Percentiles rank a stretch among this genome's conserved stretches.
Conservation (phyloP, 2,888 invertebrate genomes). For the Latheticus oryzae region DNA sequence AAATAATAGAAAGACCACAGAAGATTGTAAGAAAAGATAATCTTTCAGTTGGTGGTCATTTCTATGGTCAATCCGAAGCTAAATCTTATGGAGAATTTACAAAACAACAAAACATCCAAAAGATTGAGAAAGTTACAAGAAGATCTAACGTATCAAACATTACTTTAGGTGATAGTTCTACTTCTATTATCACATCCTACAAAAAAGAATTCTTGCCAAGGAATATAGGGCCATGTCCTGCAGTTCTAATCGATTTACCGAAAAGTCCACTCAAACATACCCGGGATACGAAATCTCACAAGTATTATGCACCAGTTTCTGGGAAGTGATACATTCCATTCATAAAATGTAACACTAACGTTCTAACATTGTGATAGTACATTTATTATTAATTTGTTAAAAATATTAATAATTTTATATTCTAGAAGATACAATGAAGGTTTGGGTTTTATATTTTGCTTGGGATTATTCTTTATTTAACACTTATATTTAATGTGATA, state of each 20-base stretch:
- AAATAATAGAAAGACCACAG: slow-evolving; percentile 72
- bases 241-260: slow-evolving; percentile 79
- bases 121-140: slow-evolving; percentile 71
- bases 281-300: slow-evolving; percentile 85
- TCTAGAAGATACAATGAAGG: slow-evolving; percentile 45
- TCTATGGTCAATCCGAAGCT: slow-evolving; percentile 79
- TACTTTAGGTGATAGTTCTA: slow-evolving; percentile 75
- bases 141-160: slow-evolving; percentile 81
- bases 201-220: slow-evolving; percentile 81
- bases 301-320: slow-evolving; percentile 79
- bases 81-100: slow-evolving; percentile 78
- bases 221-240: slow-evolving; percentile 82
- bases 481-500: slow-evolving; percentile 29
- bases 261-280: slow-evolving; percentile 86
- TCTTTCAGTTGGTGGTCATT: slow-evolving; percentile 77
- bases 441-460: slow-evolving; percentile 53
- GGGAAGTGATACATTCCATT: slow-evolving; percentile 43
- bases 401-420: slow-evolving; percentile 47
- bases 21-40: slow-evolving; percentile 74
- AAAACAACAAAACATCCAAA: slow-evolving; percentile 66
- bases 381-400: slow-evolving; percentile 45
- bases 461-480: slow-evolving; percentile 21
- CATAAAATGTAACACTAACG: slow-evolving; percentile 48
- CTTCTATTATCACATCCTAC: slow-evolving; percentile 75
- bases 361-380: slow-evolving; percentile 61